Evolutionary conservation across 2,797 vertebrate species (phyloP), one percentile per base, ranked within the genome.

Genomic region (Myripristis jacobus): DNA sequence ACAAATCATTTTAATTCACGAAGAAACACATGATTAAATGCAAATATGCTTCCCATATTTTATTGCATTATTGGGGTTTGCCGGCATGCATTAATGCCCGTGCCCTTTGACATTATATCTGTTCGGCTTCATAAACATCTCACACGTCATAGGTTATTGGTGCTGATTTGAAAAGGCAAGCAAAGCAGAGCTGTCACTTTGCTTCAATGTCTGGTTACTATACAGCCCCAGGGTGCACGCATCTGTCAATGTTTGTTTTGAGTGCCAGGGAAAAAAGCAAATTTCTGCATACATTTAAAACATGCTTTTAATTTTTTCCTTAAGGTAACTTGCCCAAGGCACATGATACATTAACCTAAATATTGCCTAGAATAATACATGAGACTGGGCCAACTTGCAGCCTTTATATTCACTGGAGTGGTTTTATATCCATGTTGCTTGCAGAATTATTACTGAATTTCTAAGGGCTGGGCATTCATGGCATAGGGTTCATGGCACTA

Each of bases 151-250:
- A 56, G 64, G 66, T 77, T 79, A 75, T 44, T 74, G 65, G 67
- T 47, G 43, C 57, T 75, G 72, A 86, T 89, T 81, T 83, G 65
- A 91, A 91, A 88, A 89, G 89, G 84, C 86, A 79, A 81, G 80
- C 79, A 69, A 84, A 84, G 87, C 84, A 79, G 71, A 77, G 71
- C 80, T 87, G 88, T 92, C 90, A 84, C 68, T 66, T 76, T 73
- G 65, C 63, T 77, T 91, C 74, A 87, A 67, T 77, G 70, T 90
- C 68, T 66, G 48, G 29, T 70, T 70, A 76, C n/a, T 50, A 36
- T 56, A 41, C 41, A 52, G 82, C 89, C 69, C n/a, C 48, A 2
- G 84, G 85, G 82, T 44, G 55, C 53, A 69, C 68, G 78, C 81
- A 77, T 85, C 85, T 84, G 81, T 77, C 82, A 77, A 15, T 65